phyloP scores from a whole-genome alignment of 2,797 vertebrate genomes.

The Sebastes diploproa region DNA sequence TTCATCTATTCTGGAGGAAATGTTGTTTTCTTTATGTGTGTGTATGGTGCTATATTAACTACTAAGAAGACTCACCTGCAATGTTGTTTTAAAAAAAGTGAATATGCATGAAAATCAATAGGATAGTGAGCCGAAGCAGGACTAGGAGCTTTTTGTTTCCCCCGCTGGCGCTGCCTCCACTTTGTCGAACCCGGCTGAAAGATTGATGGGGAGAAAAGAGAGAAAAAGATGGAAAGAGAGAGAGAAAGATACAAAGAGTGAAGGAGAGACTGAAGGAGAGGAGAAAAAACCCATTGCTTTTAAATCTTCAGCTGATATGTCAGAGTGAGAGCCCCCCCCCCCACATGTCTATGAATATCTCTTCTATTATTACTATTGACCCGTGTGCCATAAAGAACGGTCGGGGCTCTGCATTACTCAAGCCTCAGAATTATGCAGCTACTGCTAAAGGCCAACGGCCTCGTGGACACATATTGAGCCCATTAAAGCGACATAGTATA shows the following conservation, averaged over 20 bases:
- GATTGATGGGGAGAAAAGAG: slow-evolving; percentile 66
- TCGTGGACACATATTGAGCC: slow-evolving; percentile 9
- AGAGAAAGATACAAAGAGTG: slow-evolving; percentile 24
- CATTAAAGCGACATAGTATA: background rate
- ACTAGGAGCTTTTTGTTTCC: slow-evolving; percentile 66
- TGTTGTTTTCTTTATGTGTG: background rate
- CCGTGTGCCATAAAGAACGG: slow-evolving; percentile 72
- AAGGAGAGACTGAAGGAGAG: slow-evolving; percentile 15
- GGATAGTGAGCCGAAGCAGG: slow-evolving; percentile 32
- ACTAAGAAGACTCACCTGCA: background rate
- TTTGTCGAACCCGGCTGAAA: slow-evolving; percentile 62
- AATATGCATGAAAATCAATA: slow-evolving; percentile 47
- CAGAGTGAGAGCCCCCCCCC: slow-evolving; percentile 43
- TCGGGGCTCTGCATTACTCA: slow-evolving; percentile 69
- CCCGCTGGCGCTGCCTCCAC: slow-evolving; percentile 35
- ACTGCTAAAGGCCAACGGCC: slow-evolving; percentile 55
- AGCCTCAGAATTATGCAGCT: slow-evolving; percentile 52
- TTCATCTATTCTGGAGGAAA: slow-evolving; percentile 9
- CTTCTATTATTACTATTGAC: slow-evolving; percentile 83
- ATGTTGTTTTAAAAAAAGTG: background rate
- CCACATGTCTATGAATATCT: slow-evolving; percentile 80
- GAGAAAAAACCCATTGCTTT: slow-evolving; percentile 43
- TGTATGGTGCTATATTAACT: background rate
- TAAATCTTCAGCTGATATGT: slow-evolving; percentile 63
- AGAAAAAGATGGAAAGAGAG: slow-evolving; percentile 5